Conservation (phyloP, 2,797 vertebrate genomes). For the Tympanoctomys barrerae region DNA sequence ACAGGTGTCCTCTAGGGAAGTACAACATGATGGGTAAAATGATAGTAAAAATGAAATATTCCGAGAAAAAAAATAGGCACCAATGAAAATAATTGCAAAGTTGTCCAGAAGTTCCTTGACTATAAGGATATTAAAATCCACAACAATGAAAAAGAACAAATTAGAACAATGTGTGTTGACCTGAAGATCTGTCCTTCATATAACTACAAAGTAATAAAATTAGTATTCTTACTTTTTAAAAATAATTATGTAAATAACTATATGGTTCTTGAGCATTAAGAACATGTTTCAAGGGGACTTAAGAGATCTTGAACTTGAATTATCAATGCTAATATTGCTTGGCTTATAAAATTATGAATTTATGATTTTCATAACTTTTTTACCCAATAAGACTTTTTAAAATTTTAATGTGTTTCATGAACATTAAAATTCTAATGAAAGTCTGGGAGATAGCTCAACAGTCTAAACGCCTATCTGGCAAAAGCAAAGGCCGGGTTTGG, state of each 20-base stretch:
- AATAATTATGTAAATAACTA: neutral
- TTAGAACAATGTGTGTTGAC: neutral
- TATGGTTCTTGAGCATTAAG: neutral
- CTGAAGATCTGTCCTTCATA: neutral
- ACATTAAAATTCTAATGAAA: neutral
- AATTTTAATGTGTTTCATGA: neutral
- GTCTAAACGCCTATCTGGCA: no score
- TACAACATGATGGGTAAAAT: neutral
- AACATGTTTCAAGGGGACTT: neutral
- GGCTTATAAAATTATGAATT: neutral
- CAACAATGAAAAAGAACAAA: neutral
- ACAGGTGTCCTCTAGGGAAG: neutral
- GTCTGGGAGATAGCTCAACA: no score
- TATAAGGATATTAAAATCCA: neutral
- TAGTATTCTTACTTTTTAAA: neutral
- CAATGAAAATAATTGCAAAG: neutral
- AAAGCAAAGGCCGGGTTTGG: no score
- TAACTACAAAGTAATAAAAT: neutral
- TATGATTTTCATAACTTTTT: neutral
- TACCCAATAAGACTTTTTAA: neutral
- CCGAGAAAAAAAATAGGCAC: neutral
- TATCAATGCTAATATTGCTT: neutral
- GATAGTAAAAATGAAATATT: neutral
- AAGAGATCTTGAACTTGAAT: neutral
- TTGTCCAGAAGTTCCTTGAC: neutral